Evolutionary conservation across 2,797 vertebrate species (phyloP).

Genomic region (Danio choprae): DNA sequence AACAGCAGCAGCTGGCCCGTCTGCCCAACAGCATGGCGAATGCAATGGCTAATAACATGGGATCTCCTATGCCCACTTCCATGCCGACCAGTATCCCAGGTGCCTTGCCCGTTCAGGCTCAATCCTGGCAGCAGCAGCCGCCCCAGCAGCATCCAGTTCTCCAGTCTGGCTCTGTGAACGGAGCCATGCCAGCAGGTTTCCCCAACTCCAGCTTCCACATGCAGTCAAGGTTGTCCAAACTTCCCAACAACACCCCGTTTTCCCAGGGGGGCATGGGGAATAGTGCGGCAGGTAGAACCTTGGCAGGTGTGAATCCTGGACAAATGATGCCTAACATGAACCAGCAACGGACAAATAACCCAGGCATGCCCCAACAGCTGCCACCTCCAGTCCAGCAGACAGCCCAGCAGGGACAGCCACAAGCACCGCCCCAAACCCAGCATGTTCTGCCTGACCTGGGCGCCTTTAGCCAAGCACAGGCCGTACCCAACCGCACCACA

Average conservation of each 20-base stretch:
- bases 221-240: conserved; percentile 88
- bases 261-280: conserved; percentile 78
- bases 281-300: conserved; percentile 76
- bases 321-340: conserved; percentile 85
- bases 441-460: conserved; percentile 85
- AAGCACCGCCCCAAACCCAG: conserved; percentile 80
- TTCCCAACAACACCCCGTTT: conserved; percentile 79
- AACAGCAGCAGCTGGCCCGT: conserved; percentile 79
- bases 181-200: conserved; percentile 76
- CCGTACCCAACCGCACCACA: conserved; percentile 75
- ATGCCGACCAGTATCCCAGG: conserved; percentile 64
- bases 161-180: conserved; percentile 76
- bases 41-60: conserved; percentile 59
- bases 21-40: conserved; percentile 79
- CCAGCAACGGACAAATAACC: conserved; percentile 84
- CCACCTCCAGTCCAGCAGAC: conserved; percentile 73
- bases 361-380: conserved; percentile 57
- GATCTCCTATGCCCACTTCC: conserved; percentile 76
- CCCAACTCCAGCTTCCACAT: conserved; percentile 85
- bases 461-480: conserved; percentile 83
- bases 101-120: conserved; percentile 76
- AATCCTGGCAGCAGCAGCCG: conserved; percentile 84
- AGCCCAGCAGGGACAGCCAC: conserved; percentile 76
- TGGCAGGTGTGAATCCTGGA: conserved; percentile 83
- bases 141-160: conserved; percentile 79